phyloP scores from a whole-genome alignment of 2,888 invertebrate genomes.

The Spisula subtruncata region DNA sequence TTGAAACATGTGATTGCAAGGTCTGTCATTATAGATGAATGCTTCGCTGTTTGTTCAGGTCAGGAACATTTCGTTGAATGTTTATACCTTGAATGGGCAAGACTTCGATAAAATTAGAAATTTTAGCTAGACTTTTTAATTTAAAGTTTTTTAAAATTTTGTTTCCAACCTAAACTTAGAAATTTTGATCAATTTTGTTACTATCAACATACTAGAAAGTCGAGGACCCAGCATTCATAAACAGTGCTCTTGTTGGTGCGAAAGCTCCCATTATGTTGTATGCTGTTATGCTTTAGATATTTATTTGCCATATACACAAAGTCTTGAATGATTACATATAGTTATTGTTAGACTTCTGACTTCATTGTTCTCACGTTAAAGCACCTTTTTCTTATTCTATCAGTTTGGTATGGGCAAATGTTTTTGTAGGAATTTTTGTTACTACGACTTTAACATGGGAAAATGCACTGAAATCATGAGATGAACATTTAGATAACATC shows the following conservation, averaged over 20 bases:
- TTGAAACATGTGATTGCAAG: neutral
- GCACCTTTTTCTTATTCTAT: neutral
- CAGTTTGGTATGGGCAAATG: conserved; percentile 11
- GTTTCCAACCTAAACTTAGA: too few relatives aligned
- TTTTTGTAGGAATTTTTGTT: neutral
- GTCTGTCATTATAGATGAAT: neutral
- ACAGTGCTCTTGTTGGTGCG: too few relatives aligned
- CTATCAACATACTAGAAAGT: too few relatives aligned
- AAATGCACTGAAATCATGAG: neutral
- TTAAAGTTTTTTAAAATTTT: too few relatives aligned
- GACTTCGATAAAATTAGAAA: neutral
- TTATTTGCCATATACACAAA: neutral
- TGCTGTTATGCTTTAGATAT: conserved; percentile 7
- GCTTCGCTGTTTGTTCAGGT: neutral
- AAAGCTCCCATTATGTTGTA: neutral
- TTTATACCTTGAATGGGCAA: neutral
- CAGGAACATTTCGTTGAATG: neutral
- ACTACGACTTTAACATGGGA: neutral
- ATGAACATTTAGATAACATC: neutral
- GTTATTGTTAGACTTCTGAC: conserved; percentile 12
- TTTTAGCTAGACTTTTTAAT: too few relatives aligned
- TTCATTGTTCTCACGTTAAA: neutral
- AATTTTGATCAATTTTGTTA: too few relatives aligned
- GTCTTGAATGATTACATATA: neutral
- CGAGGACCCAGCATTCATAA: too few relatives aligned